Evolutionary conservation across 1,140 invertebrate genomes (phyloP).

Genomic region (Cyclargus thomasi): DNA sequence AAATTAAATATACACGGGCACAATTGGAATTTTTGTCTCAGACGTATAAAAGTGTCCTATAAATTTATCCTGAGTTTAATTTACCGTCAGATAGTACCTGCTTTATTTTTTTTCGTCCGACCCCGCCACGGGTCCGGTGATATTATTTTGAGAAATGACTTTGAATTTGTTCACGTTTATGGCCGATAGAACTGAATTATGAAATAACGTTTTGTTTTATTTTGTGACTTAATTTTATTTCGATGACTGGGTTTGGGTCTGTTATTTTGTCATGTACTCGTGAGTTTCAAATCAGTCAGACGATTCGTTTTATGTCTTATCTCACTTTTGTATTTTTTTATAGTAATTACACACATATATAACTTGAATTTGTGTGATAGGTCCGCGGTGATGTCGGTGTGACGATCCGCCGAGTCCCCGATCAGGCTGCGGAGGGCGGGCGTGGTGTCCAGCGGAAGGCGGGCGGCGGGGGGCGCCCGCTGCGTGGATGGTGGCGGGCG

Average conservation of each 20-base stretch:
- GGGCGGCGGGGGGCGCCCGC: slow-evolving; percentile 54
- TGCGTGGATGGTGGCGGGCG: slow-evolving; percentile 71
- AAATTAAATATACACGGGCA: slow-evolving; percentile 74
- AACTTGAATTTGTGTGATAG: neutral
- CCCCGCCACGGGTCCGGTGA: slow-evolving; percentile 60
- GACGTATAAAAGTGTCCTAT: slow-evolving; percentile 73
- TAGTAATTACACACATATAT: neutral
- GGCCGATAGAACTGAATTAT: slow-evolving; percentile 34
- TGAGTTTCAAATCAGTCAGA: no score
- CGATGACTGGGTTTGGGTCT: slow-evolving; percentile 21
- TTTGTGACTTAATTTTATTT: slow-evolving; percentile 7
- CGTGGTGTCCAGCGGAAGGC: slow-evolving; percentile 22
- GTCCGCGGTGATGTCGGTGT: neutral
- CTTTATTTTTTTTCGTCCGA: slow-evolving; percentile 64
- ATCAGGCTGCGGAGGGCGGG: neutral
- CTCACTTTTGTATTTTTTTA: slow-evolving; percentile 33
- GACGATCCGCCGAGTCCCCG: neutral
- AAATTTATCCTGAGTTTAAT: slow-evolving; percentile 74
- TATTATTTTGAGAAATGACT: slow-evolving; percentile 71
- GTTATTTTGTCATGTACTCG: no score
- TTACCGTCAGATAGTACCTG: slow-evolving; percentile 73
- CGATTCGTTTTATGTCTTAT: no score
- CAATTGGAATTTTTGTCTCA: slow-evolving; percentile 75
- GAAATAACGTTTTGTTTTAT: slow-evolving; percentile 11
- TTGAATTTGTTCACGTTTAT: slow-evolving; percentile 61